These are phyloP conservation scores for Parapsyche elsis DNA, from an alignment of 1,140 invertebrate genomes.

Conservation along the genomic window DNA sequence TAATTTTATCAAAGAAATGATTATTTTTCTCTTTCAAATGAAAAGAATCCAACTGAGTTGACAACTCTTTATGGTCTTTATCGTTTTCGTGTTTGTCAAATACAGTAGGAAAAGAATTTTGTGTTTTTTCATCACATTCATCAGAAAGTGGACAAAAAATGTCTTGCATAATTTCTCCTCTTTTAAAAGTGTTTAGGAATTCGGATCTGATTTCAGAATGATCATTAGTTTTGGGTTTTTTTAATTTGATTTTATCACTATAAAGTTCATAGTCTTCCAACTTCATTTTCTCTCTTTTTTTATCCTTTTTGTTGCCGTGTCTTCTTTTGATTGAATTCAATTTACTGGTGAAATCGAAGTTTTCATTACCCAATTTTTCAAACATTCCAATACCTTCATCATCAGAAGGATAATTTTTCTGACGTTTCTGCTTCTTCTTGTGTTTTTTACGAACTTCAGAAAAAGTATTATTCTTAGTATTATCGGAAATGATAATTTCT, in stretches of 20 bases:
- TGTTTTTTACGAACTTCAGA: constrained; percentile 77
- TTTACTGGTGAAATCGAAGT: constrained; percentile 59
- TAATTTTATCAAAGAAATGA: constrained; percentile 40
- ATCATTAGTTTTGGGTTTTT: constrained; percentile 64
- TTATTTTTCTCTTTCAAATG: constrained; percentile 48
- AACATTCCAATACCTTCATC: constrained; percentile 66
- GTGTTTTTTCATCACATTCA: constrained; percentile 66
- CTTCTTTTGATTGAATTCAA: constrained; percentile 71
- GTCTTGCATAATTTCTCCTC: constrained; percentile 84
- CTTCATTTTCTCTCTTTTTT: constrained; percentile 75
- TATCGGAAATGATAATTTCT: constrained; percentile 62
- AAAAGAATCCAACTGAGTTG: constrained; percentile 27
- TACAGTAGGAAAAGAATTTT: not conserved
- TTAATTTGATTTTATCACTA: constrained; percentile 70
- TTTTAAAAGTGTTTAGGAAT: constrained; percentile 63
- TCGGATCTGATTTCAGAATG: constrained; percentile 57
- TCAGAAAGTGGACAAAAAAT: constrained; percentile 89
- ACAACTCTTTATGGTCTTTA: constrained; percentile 55
- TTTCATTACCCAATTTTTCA: constrained; percentile 43
- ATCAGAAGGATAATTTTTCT: constrained; percentile 74
- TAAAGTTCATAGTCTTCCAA: constrained; percentile 68
- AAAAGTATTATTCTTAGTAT: constrained; percentile 57
- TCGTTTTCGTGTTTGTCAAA: constrained; percentile 14
- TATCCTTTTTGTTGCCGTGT: constrained; percentile 77
- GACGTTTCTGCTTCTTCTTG: constrained; percentile 84